phyloP scores from a whole-genome alignment of 2,888 invertebrate genomes.

The Stramonita haemastoma region DNA sequence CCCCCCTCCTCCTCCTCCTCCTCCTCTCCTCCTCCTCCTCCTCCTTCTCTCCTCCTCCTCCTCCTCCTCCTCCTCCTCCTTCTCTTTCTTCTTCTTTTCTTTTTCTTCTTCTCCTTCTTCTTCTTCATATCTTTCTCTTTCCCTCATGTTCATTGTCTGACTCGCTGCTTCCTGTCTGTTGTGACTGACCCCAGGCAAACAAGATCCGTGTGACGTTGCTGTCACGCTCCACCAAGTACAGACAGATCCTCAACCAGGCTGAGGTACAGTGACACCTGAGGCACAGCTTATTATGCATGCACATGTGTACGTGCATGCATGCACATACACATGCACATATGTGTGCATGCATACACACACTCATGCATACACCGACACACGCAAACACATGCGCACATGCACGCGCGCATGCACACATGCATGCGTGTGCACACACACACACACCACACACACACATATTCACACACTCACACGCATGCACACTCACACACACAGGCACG shows the following conservation, averaged over 20 bases:
- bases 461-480: background rate
- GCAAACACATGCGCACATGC: background rate
- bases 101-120: too few relatives aligned
- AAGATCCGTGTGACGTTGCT: conserved; percentile 91
- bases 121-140: background rate
- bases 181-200: conserved; percentile 52
- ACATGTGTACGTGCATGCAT: background rate
- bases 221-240: conserved; percentile 90
- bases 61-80: too few relatives aligned
- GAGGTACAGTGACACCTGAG: conserved; percentile 80
- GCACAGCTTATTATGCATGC: background rate
- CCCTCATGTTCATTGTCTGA: background rate
- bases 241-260: conserved; percentile 92
- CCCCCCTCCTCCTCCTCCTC: too few relatives aligned
- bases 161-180: background rate
- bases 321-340: too few relatives aligned
- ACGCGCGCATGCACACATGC: background rate
- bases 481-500: background rate
- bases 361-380: too few relatives aligned
- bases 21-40: too few relatives aligned
- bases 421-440: background rate
- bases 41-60: too few relatives aligned
- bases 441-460: too few relatives aligned
- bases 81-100: too few relatives aligned
- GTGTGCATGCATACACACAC: too few relatives aligned